Conservation (phyloP, 2,888 invertebrate species). For the Ethmia dodecea region DNA sequence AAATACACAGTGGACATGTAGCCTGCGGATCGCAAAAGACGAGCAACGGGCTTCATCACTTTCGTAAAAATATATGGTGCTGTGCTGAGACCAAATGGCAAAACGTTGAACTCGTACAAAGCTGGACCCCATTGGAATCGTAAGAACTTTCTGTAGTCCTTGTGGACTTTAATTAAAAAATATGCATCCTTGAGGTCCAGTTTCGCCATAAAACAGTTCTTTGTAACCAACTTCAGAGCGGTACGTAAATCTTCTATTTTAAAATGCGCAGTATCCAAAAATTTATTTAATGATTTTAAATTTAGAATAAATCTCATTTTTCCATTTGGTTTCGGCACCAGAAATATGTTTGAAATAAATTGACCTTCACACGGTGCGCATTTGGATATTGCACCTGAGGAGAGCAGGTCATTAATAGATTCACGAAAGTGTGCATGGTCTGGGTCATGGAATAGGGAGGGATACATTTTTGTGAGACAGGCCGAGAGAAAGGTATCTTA, state of each 20-base stretch:
- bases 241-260: slow-evolving; percentile 15
- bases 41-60: slow-evolving; percentile 9
- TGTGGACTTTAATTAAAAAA: slow-evolving; percentile 6
- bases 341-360: slow-evolving; percentile 11
- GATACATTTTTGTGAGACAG: too few relatives aligned
- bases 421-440: too few relatives aligned
- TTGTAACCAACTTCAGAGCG: slow-evolving; percentile 6
- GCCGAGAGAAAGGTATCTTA: too few relatives aligned
- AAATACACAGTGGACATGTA: slow-evolving; percentile 6
- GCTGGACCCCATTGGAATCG: slow-evolving; percentile 11
- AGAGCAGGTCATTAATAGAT: too few relatives aligned
- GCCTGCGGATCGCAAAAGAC: slow-evolving; percentile 1
- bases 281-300: slow-evolving; percentile 8
- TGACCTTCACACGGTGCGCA: too few relatives aligned
- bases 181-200: slow-evolving; percentile 14
- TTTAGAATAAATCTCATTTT: slow-evolving; percentile 14
- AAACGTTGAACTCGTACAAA: slow-evolving; percentile 11
- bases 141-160: slow-evolving; percentile 9
- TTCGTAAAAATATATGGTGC: slow-evolving; percentile 15
- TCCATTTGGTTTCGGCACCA: slow-evolving; percentile 12
- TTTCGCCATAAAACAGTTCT: slow-evolving; percentile 5
- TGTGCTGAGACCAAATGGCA: slow-evolving; percentile 13
- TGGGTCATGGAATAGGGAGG: too few relatives aligned
- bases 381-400: too few relatives aligned
- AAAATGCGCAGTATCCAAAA: slow-evolving; percentile 11